Evolutionary conservation across 2,113 vertebrate species (phyloP).

Genomic region (Nesogale talazaci): DNA sequence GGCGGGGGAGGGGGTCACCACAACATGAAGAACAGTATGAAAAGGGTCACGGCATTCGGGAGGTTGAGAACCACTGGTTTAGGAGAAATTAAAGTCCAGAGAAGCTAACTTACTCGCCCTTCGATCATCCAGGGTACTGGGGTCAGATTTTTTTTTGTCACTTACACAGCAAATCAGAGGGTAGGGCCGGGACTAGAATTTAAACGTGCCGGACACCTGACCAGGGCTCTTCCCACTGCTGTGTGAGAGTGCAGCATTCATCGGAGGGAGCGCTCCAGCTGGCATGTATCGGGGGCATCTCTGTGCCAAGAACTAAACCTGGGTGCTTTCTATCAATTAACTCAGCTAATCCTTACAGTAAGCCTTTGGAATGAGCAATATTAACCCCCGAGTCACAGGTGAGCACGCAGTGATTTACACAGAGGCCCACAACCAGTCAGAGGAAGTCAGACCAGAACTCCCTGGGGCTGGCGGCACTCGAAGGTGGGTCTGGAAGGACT

Average conservation of each 20-base stretch:
- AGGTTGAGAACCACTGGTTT: neutral
- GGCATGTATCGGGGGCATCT: neutral
- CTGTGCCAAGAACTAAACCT: conserved; percentile 5
- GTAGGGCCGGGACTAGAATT: neutral
- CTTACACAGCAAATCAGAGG: neutral
- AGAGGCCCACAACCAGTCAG: neutral
- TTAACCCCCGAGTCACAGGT: neutral
- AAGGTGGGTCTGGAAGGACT: neutral
- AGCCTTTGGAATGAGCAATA: neutral
- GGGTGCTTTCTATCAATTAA: neutral
- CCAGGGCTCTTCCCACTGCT: neutral
- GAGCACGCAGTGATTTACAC: conserved; percentile 9
- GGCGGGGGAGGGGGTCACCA: no score
- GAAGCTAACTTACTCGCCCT: neutral
- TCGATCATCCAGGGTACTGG: no score
- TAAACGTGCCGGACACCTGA: neutral
- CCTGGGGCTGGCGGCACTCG: neutral
- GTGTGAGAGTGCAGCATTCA: no score
- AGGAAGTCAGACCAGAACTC: neutral
- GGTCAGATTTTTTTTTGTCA: no score
- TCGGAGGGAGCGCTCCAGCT: neutral
- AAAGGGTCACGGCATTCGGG: no score
- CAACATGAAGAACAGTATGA: no score
- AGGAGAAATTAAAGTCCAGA: conserved; percentile 42
- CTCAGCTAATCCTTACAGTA: conserved; percentile 24